Conservation (phyloP, 2,888 invertebrate species). For the Nowickia ferox region DNA sequence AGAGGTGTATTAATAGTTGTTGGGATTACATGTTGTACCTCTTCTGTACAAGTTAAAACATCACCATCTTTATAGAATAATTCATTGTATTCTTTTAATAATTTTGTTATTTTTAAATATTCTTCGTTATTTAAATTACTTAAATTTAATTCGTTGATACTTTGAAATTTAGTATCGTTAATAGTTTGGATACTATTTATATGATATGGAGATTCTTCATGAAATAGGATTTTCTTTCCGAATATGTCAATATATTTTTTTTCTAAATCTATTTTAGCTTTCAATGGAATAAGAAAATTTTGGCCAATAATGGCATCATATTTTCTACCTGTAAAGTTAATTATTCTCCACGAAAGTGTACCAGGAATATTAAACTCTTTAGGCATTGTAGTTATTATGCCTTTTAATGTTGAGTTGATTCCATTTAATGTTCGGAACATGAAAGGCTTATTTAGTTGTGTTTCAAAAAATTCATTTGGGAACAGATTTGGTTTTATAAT, state of each 20-base stretch:
- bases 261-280: constrained; percentile 55
- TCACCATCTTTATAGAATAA: constrained; percentile 48
- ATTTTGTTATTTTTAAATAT: constrained; percentile 16
- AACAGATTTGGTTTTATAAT: constrained; percentile 46
- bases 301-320: constrained; percentile 65
- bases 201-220: constrained; percentile 42
- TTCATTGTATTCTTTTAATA: constrained; percentile 38
- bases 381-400: constrained; percentile 48
- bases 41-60: constrained; percentile 41
- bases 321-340: constrained; percentile 46
- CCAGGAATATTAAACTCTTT: constrained; percentile 56
- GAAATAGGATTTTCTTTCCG: constrained; percentile 33
- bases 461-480: constrained; percentile 13
- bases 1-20: too few relatives aligned
- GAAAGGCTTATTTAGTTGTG: constrained; percentile 41
- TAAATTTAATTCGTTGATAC: constrained; percentile 32
- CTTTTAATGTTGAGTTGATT: constrained; percentile 36
- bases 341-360: constrained; percentile 64
- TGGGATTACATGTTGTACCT: constrained; percentile 47
- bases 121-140: constrained; percentile 39
- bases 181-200: constrained; percentile 42
- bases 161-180: constrained; percentile 32
- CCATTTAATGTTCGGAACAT: constrained; percentile 56
- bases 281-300: constrained; percentile 48
- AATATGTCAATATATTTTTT: constrained; percentile 33